phyloP scores from a whole-genome alignment of 2,797 vertebrate species.

The Arctocebus calabarensis region DNA sequence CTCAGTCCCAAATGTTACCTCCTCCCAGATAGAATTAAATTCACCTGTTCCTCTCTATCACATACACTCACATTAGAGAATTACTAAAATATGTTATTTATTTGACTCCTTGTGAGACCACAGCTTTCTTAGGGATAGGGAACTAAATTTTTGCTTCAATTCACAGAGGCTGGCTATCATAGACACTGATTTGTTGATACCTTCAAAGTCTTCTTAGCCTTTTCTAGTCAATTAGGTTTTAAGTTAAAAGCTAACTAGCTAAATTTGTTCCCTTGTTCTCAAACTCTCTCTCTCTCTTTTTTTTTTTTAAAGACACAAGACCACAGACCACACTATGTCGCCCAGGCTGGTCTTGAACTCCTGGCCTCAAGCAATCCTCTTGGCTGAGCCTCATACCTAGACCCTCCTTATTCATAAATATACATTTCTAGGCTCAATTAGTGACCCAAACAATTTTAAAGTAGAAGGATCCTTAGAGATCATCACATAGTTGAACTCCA shows the following conservation, averaged over 20 bases:
- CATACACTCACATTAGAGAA: background rate
- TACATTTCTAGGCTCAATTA: conserved; percentile 14
- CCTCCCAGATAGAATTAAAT: background rate
- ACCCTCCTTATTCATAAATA: conserved; percentile 6
- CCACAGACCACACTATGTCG: background rate
- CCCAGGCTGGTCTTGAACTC: background rate
- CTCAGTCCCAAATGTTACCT: background rate
- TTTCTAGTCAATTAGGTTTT: background rate
- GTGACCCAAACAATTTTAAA: background rate
- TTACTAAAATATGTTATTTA: conserved; percentile 32
- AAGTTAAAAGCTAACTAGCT: background rate
- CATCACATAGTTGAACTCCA: background rate
- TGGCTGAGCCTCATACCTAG: background rate
- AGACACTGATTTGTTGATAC: background rate
- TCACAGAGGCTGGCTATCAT: background rate
- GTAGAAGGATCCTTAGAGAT: background rate
- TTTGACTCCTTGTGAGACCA: conserved; percentile 16
- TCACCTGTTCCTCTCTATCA: background rate
- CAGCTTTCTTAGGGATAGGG: background rate
- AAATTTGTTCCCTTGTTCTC: background rate
- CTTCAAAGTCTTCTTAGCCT: background rate
- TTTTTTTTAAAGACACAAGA: no score
- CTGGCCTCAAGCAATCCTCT: background rate
- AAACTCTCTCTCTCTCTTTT: no score
- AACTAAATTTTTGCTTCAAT: background rate